Percentiles rank a stretch among this genome's conserved stretches.
Conservation (phyloP, 2,888 invertebrate species). For the Diadromus collaris region DNA sequence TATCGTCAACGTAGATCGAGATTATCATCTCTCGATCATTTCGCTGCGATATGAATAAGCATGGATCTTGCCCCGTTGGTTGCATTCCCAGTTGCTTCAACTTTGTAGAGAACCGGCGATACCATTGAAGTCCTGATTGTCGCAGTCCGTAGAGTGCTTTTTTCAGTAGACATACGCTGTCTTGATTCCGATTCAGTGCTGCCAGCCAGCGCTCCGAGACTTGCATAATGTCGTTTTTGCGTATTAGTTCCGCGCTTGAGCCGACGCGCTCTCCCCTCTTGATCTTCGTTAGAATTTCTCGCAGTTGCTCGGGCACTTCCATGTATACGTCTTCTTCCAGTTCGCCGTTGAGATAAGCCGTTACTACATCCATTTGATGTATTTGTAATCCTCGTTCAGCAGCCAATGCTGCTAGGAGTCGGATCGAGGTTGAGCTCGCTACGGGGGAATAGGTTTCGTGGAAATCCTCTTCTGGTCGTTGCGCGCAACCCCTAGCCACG, state of each 20-base stretch:
- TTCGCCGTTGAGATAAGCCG: conserved; percentile 54
- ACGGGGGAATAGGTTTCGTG: neutral
- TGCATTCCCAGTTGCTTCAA: no score
- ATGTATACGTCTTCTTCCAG: no score
- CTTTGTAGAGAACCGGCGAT: no score
- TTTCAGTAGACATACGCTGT: no score
- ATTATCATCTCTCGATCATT: no score
- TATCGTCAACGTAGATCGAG: no score
- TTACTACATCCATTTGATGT: conserved; percentile 60
- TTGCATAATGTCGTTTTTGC: neutral
- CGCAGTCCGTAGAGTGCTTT: no score
- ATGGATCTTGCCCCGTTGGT: no score
- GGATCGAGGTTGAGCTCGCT: conserved; percentile 38
- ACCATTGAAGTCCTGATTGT: no score
- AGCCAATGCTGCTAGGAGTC: conserved; percentile 41
- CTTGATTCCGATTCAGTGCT: neutral
- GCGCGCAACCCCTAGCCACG: conserved; percentile 55
- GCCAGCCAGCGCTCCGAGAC: neutral
- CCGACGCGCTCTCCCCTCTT: neutral
- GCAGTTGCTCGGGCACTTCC: no score
- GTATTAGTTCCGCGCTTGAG: neutral
- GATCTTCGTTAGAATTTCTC: neutral
- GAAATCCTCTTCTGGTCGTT: conserved; percentile 38
- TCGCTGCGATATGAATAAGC: no score
- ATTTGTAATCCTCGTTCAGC: conserved; percentile 32